Evolutionary conservation across 2,797 vertebrate genomes (phyloP).

Genomic region (Vireo griseus): DNA sequence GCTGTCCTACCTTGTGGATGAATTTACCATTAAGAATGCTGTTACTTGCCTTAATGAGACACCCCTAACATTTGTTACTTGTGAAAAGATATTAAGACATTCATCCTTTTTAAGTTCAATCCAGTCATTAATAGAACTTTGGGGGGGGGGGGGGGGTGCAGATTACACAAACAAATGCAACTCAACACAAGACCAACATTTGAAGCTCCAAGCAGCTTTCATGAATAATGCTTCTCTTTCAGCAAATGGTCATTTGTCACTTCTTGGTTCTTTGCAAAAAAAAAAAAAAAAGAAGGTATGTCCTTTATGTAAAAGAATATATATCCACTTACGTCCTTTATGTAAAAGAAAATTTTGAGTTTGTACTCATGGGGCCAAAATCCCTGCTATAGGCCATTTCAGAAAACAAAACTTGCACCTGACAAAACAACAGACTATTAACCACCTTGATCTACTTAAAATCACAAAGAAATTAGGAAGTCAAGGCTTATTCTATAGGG

Average conservation of each 20-base stretch:
- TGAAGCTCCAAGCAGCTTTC: background rate
- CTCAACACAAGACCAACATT: background rate
- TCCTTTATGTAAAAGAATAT: background rate
- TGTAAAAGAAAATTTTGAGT: background rate
- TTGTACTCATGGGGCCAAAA: background rate
- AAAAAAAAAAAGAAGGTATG: background rate
- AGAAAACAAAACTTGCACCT: background rate
- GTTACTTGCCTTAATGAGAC: background rate
- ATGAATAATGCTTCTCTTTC: background rate
- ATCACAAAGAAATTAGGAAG: background rate
- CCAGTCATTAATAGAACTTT: background rate
- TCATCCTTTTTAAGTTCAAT: background rate
- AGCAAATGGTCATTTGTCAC: background rate
- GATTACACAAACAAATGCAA: background rate
- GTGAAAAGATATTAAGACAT: background rate
- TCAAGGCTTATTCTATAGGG: background rate
- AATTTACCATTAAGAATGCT: background rate
- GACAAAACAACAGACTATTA: background rate
- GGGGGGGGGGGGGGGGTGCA: no score
- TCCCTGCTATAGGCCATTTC: background rate
- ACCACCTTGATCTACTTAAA: background rate
- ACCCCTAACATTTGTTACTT: background rate
- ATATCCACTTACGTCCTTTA: rapidly evolving
- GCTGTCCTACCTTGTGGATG: background rate
- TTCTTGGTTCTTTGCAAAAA: background rate